Base-by-base conservation (phyloP, 2,113 vertebrate genomes). In the Acanthisitta chloris region DNA sequence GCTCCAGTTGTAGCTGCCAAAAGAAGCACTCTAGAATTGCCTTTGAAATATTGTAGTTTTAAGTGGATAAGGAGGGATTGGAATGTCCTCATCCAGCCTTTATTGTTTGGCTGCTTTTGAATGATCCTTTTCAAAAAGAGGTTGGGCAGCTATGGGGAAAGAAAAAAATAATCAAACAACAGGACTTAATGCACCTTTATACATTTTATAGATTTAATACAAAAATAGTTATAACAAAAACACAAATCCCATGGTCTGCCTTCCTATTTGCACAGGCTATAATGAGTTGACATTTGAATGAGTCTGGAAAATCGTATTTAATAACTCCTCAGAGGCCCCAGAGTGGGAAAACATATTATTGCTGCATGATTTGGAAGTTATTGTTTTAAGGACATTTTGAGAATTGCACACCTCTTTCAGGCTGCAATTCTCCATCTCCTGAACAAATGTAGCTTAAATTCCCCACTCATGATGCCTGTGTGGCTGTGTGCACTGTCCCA, bases 31-130 rank as follows among this genome's bases (percentile, higher is more conserved):
- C 40, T 59, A 86, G 59, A 97, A 92, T 59, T 49, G 74, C 85
- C 79, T 96, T 96, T 95, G 93, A 95, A 96, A 96, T 93, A 94
- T 74, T 92, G 85, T 62, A 65, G 14, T 86, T 96, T 96, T 70
- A 90, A 96, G 93, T 92, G 94, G 92, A 88, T 95, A 92, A 96
- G 92, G 96, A 96, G 67, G 85, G 79, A 88, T 66, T 96, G 88
- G 90, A 96, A 93, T 81, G 92, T 96, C 81, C 67, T 90, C 74
- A 81, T 93, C 88, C 85, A 93, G 80, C 31, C 86, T 92, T 95
- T 94, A 83, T 96, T 96, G 90, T 94, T 24, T 88, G 64, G 43
- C 85, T 15, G 38, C 81, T 95, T 94, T 95, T 97, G 94, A 94
- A 95, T 36, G 55, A 95, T 94, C 64, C 40, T 88, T 94, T 97